These are phyloP conservation scores for Heterodera schachtii DNA, from an alignment of 1,140 invertebrate genomes.

Conservation along the genomic window DNA sequence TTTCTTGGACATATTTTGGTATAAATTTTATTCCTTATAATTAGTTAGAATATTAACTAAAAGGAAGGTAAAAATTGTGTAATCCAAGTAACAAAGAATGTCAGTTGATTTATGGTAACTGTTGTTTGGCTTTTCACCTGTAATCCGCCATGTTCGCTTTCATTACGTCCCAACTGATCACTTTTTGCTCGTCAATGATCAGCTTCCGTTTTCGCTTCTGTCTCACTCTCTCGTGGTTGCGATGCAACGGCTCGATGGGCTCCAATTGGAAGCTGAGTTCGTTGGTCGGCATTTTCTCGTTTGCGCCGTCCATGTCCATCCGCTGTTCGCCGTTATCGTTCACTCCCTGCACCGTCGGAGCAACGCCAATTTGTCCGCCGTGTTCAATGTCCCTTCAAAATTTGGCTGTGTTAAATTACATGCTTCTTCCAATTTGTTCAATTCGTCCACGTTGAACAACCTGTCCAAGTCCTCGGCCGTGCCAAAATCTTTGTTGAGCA, in stretches of 20 bases:
- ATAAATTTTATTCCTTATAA: no score
- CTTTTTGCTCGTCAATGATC: constrained; percentile 98
- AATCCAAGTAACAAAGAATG: no score
- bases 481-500: constrained; percentile 46
- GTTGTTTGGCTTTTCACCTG: no score
- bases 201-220: constrained; percentile 75
- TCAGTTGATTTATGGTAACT: no score
- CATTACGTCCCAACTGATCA: constrained; percentile 99
- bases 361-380: background rate
- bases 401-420: background rate
- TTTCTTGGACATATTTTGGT: no score
- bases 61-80: no score
- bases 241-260: constrained; percentile 79
- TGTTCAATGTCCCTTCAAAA: constrained; percentile 23
- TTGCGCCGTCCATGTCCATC: constrained; percentile 44
- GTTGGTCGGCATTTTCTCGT: constrained; percentile 12
- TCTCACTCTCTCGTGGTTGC: constrained; percentile 68
- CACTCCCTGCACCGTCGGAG: constrained; percentile 16
- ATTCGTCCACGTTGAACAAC: constrained; percentile 50
- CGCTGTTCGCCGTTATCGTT: constrained; percentile 43
- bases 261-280: constrained; percentile 84
- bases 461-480: constrained; percentile 53
- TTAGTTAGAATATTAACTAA: no score
- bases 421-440: constrained; percentile 20
- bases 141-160: constrained; percentile 96